Evolutionary conservation across 2,797 vertebrate species (phyloP), one percentile per base, ranked within the genome.

Genomic region (Falco peregrinus): DNA sequence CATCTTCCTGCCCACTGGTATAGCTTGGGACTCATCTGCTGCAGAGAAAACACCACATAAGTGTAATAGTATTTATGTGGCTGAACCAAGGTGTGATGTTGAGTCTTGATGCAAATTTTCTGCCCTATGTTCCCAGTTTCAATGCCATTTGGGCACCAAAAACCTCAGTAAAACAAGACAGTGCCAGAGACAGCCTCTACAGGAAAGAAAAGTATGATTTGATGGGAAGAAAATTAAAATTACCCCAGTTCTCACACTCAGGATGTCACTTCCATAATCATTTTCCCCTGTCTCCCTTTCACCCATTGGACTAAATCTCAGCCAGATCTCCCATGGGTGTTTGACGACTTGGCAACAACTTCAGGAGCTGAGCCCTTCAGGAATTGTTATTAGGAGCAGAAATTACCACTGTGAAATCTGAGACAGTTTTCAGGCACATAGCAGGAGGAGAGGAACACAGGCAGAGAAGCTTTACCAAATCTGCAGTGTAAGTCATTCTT

Each of bases 401-500:
- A 95, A 78, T 76, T 48, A 88, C 41, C 57, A 20, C 50, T 61
- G 64, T 85, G 81, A 92, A 93, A 91, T 57, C 57, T 71, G 71
- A 92, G 75, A 39, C 37, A 21, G 48, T 85, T 94, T 93, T 85
- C 60, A 57, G 1, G 6, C n/a, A 20, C 12, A 4, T 2, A 33
- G 33, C 0, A 2, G 74, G 54, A 87, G 43, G 10, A 74, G 53
- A 84, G 56, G 31, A 81, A 47, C 2, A 1, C n/a, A 59, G 43
- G 41, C 85, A 93, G 54, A 74, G 84, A 35, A 77, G 41, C 41
- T 51, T 76, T 80, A 85, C 73, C 51, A 80, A 57, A 80, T 80
- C 78, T 87, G 78, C 83, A 89, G 45, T n/a, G 65, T 78, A 95
- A 90, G 77, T 94, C 16, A 37, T 94, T 82, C 69, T 83, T 84